Evolutionary conservation across 2,113 vertebrate species (phyloP).

Genomic region (Eolophus roseicapilla): DNA sequence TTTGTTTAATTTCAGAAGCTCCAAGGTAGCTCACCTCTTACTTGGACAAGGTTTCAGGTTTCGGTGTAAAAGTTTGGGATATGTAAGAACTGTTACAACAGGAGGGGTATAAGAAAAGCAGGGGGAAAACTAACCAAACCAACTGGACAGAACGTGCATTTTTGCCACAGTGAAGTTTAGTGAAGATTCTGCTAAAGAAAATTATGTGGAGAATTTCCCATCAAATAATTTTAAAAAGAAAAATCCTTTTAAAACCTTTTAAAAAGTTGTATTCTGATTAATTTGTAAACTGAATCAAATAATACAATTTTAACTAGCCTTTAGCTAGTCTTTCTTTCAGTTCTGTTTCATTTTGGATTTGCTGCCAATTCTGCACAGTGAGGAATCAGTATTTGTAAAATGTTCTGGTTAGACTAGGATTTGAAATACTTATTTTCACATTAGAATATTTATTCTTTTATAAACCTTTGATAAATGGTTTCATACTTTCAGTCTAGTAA

Average conservation of each 20-base stretch:
- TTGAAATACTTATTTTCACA: background rate
- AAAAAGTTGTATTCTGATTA: background rate
- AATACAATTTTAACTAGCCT: background rate
- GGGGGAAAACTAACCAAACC: background rate
- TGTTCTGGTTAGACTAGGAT: background rate
- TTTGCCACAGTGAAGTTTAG: background rate
- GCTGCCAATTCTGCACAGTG: background rate
- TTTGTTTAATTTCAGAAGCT: background rate
- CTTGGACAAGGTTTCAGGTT: background rate
- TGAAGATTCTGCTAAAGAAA: background rate
- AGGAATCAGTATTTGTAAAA: background rate
- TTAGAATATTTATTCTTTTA: background rate
- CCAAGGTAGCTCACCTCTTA: background rate
- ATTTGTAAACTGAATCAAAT: background rate
- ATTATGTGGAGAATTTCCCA: background rate
- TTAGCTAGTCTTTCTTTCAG: background rate
- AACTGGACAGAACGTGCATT: accelerated
- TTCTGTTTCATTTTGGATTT: background rate
- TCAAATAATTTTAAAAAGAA: background rate
- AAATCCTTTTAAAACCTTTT: background rate
- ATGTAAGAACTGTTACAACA: background rate
- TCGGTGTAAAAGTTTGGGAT: background rate
- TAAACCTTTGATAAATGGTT: background rate
- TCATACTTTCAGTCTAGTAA: background rate
- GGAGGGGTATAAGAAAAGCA: background rate